Evolutionary conservation across 2,113 vertebrate genomes (phyloP), one percentile per base, ranked within the genome.

Genomic region (Lipophrys pholis): DNA sequence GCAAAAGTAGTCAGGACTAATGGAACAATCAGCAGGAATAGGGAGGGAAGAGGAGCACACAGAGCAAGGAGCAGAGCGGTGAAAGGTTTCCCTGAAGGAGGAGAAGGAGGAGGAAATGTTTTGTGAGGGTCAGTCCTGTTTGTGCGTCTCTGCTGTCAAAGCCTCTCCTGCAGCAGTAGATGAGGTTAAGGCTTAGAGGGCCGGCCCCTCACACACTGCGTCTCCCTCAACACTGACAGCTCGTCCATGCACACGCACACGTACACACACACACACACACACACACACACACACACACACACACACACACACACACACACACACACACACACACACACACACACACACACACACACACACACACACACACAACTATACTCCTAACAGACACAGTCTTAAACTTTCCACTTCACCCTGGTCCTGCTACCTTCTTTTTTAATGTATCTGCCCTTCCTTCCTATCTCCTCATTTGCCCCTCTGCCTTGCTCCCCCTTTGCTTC

Each of bases 131-230:
- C 78, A 69, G 76, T 83, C 77, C 87, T 90, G 86, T 92, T 90
- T 91, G 86, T 90, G 88, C 76, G 82, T 90, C 64, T 80, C 79
- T 77, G 70, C 88, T 90, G 89, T 92, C 90, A 90, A 79, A 87
- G 82, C 70, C 53, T 88, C 73, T 75, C 61, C 78, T 58, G 51
- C 74, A 72, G 85, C 52, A 83, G 76, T 81, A 85, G 85, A 87
- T 52, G 72, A 91, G 88, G 89, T 89, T 88, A 89, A 89, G 82
- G 74, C 81, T 87, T 71, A 6, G 79, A 80, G 86, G 87, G 85
- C 85, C 76, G 15, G 45, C 56, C 76, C 54, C 71, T 86, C 83
- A 91, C 79, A 88, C 86, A 86, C 80, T 83, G 76, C 76, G 74
- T 88, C 70, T 82, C 89, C 84, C 79, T 82, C 78, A 80, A 81